phyloP scores from a whole-genome alignment of 1,140 invertebrate genomes.

The Cherax destructor region DNA sequence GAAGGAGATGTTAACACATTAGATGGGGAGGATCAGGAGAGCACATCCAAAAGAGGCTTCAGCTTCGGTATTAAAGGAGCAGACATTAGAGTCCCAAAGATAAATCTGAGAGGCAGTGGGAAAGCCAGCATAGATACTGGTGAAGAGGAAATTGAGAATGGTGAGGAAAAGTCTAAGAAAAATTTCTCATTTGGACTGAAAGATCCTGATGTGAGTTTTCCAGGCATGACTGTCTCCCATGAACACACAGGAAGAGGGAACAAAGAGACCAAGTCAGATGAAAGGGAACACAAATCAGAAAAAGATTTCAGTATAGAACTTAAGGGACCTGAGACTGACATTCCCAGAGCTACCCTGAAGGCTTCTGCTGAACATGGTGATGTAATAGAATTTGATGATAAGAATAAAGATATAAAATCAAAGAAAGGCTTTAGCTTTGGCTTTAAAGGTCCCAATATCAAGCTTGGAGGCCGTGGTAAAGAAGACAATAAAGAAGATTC shows the following conservation, averaged over 20 bases:
- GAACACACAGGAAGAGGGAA: neutral
- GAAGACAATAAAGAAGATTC: neutral
- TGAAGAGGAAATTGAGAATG: neutral
- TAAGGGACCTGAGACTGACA: constrained; percentile 1
- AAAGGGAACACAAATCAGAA: neutral
- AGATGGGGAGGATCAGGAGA: neutral
- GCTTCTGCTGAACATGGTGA: neutral
- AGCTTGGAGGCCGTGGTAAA: neutral
- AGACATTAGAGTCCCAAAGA: constrained; percentile 8
- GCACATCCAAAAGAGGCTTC: neutral
- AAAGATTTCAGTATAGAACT: constrained; percentile 3
- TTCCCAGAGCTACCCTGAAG: constrained; percentile 6
- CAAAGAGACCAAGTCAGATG: constrained; percentile 1
- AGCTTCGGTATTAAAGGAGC: constrained; percentile 3
- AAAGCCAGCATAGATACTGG: neutral
- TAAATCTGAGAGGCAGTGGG: neutral
- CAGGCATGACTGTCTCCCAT: neutral
- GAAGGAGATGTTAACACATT: neutral
- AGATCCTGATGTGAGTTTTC: constrained; percentile 13
- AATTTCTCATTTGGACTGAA: constrained; percentile 1
- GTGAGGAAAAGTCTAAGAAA: neutral
- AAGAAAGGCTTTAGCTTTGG: constrained; percentile 34
- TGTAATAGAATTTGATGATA: neutral
- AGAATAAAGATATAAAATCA: constrained; percentile 3
- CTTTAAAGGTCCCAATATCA: constrained; percentile 38